phyloP scores from a whole-genome alignment of 2,113 vertebrate genomes.

The Willisornis vidua region DNA sequence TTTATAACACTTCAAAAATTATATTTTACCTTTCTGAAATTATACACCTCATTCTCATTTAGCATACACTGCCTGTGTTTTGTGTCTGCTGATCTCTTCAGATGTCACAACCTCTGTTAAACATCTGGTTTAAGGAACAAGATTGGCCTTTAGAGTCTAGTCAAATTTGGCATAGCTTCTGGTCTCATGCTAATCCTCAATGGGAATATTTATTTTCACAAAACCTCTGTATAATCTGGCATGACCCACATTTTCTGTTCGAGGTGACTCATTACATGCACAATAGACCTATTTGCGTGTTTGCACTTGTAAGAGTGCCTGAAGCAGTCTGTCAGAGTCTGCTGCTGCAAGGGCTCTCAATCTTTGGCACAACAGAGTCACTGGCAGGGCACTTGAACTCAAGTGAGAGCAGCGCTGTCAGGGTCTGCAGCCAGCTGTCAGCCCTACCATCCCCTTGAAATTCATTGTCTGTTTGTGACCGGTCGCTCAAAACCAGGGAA shows the following conservation, averaged over 20 bases:
- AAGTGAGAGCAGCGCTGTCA: not conserved
- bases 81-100: slow-evolving; percentile 19
- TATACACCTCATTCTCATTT: not conserved
- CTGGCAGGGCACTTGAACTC: not conserved
- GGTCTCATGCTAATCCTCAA: slow-evolving; percentile 66
- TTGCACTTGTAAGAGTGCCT: slow-evolving; percentile 21
- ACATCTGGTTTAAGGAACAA: slow-evolving; percentile 59
- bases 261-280: slow-evolving; percentile 60
- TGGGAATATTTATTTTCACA: slow-evolving; percentile 70
- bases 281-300: slow-evolving; percentile 14
- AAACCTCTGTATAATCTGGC: slow-evolving; percentile 64
- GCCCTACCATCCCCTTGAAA: not conserved
- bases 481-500: not conserved
- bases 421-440: not conserved
- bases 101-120: slow-evolving; percentile 37
- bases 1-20: not conserved
- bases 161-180: slow-evolving; percentile 50
- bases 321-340: not conserved
- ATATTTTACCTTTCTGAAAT: not conserved
- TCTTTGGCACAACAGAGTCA: not conserved
- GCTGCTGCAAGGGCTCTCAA: not conserved
- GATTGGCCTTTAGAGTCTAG: slow-evolving; percentile 40
- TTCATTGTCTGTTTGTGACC: not conserved
- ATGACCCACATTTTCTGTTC: not conserved
- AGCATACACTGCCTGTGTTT: not conserved